phyloP scores from a whole-genome alignment of 1,140 invertebrate species.

The Drosophila kepulauana region DNA sequence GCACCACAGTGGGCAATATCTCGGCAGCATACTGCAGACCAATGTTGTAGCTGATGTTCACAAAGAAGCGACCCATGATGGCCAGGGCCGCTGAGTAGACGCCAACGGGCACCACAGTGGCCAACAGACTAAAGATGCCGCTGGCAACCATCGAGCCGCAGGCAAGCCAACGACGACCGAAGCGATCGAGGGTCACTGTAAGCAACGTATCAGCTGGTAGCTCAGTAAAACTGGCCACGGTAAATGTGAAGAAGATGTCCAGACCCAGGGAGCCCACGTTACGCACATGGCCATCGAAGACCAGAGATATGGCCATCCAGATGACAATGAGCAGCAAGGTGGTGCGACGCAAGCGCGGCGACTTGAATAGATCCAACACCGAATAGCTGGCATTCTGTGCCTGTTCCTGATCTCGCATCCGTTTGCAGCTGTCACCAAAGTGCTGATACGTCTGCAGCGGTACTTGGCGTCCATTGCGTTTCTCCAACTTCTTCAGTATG shows the following conservation, averaged over 20 bases:
- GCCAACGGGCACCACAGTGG: conserved; percentile 89
- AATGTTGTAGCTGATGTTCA: conserved; percentile 96
- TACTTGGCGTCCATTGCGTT: conserved; percentile 91
- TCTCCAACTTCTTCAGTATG: conserved; percentile 92
- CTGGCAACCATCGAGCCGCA: conserved; percentile 92
- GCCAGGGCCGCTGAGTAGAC: conserved; percentile 90
- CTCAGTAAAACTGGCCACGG: conserved; percentile 91
- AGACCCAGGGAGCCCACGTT: conserved; percentile 92
- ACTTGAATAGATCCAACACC: conserved; percentile 91
- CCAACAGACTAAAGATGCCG: conserved; percentile 92
- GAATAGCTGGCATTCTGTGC: conserved; percentile 89
- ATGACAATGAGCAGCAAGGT: conserved; percentile 89
- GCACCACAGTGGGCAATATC: conserved; percentile 93
- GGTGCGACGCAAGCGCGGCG: conserved; percentile 89
- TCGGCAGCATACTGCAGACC: conserved; percentile 95
- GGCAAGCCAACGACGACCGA: conserved; percentile 93
- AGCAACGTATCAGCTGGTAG: conserved; percentile 92
- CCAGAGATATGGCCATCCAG: conserved; percentile 94
- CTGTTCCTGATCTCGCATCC: conserved; percentile 87
- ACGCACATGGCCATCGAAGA: conserved; percentile 94
- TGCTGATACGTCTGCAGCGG: conserved; percentile 90
- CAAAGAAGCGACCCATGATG: conserved; percentile 92
- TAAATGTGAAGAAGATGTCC: conserved; percentile 93
- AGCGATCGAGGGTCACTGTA: conserved; percentile 91
- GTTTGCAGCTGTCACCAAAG: conserved; percentile 86